These are phyloP conservation scores for Lucilia sericata DNA, from an alignment of 1,140 invertebrate species.

Conservation along the genomic window DNA sequence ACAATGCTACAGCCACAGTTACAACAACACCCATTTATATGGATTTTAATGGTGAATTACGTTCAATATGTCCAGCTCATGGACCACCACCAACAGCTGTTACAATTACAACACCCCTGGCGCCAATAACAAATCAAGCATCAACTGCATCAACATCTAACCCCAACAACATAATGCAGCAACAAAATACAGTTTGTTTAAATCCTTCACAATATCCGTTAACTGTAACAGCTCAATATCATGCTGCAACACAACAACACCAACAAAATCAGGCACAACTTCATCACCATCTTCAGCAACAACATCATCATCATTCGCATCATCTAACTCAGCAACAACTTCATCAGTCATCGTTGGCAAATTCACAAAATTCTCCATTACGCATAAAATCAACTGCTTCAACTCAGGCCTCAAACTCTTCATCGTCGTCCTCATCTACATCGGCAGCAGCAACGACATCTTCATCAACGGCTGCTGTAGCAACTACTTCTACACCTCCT, in stretches of 20 bases:
- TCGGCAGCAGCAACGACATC: conserved; percentile 5
- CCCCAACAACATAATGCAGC: conserved; percentile 49
- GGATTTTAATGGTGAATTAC: conserved; percentile 63
- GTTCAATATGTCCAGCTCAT: conserved; percentile 64
- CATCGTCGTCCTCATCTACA: too few species aligned
- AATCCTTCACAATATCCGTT: conserved; percentile 28
- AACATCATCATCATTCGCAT: conserved; percentile 44
- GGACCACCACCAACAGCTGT: conserved; percentile 55
- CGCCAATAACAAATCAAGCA: conserved; percentile 54
- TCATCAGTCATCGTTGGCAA: conserved; percentile 48
- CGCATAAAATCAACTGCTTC: conserved; percentile 18
- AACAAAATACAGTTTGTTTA: conserved; percentile 9
- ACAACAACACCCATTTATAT: conserved; percentile 57
- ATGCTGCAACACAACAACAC: conserved; percentile 37
- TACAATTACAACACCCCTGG: conserved; percentile 15
- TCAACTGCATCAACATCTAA: conserved; percentile 49
- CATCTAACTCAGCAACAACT: conserved; percentile 43
- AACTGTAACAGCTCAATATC: conserved; percentile 47
- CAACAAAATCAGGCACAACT: conserved; percentile 43
- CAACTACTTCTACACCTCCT: conserved; percentile 25
- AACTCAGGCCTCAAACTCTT: too few species aligned
- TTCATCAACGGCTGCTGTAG: conserved; percentile 40
- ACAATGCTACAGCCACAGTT: conserved; percentile 47
- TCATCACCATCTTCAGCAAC: conserved; percentile 22
- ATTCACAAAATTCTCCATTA: conserved; percentile 37